These are phyloP conservation scores for Drosophila atripex DNA, from an alignment of 2,888 invertebrate species.

Conservation along the genomic window DNA sequence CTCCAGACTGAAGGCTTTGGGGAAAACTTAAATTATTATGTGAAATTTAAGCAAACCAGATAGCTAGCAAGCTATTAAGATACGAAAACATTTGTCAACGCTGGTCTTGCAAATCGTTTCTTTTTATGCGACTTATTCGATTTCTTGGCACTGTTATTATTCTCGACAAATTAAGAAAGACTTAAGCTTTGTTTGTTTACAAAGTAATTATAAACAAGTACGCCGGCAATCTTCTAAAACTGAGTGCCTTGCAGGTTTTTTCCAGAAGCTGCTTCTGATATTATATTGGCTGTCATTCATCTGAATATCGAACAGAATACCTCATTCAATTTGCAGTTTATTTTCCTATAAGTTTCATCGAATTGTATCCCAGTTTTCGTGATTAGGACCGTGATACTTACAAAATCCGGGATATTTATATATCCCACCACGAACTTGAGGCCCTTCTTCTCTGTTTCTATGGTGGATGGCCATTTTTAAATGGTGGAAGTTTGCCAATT, in stretches of 20 bases:
- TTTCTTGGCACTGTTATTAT: neutral
- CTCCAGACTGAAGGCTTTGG: neutral
- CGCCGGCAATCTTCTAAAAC: neutral
- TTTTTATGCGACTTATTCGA: neutral
- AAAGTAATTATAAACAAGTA: neutral
- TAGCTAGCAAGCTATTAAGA: neutral
- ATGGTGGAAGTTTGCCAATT: no score
- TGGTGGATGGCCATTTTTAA: no score
- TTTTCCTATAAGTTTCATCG: no score
- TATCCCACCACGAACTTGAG: no score
- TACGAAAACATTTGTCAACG: neutral
- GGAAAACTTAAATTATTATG: neutral
- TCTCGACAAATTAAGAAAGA: neutral
- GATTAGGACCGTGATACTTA: no score
- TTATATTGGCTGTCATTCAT: no score
- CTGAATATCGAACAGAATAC: no score
- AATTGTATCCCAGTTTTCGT: no score
- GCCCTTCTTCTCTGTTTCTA: no score
- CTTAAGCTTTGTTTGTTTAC: neutral
- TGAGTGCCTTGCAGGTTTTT: constrained; percentile 1
- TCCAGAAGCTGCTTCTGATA: neutral
- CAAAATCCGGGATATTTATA: no score
- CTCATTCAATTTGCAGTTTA: no score
- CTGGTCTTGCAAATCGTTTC: neutral
- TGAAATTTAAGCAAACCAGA: neutral